Evolutionary conservation across 2,113 vertebrate species (phyloP), one percentile per base, ranked within the genome.

Genomic region (Trochalopteron elliotii): DNA sequence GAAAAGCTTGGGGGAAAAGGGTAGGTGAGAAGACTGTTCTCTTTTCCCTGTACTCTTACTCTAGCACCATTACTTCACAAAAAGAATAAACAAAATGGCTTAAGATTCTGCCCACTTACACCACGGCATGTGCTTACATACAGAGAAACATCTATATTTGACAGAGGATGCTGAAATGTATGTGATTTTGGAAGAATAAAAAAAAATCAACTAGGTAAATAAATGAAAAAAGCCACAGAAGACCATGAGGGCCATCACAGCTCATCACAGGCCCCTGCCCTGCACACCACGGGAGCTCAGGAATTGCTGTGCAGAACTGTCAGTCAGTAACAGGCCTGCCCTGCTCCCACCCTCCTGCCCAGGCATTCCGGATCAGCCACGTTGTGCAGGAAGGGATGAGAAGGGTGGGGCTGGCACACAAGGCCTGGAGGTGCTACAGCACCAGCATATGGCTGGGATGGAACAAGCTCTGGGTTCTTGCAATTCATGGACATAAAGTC

Each of bases 81-180:
- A 64, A 87, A 16, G 15, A 23, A 79, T 9, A 18, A 55, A 47
- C 1, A 42, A 61, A 83, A 65, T 3, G 0, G 18, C 6, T 87
- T 72, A 61, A 50, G 35, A 83, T 61, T 53, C 33, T 42, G 24
- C 39, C 22, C 5, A 33, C 23, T 87, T 79, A 71, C 8, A 50
- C 23, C 9, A 44, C 0, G 0, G 31, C 25, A 63, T 3, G 1
- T 21, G 23, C 42, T 85, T 33, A 33, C 1, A 0, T 23, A 12
- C 11, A 79, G 10, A 55, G 39, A 68, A 83, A 50, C 22, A 75
- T 1, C 4, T 12, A 2, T 10, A 68, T 14, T 18, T 52, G 7
- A 31, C 3, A 37, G 40, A 40, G 40, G 40, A 40, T 40, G 40
- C 40, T 40, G 13, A 40, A 40, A 39, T 39, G 9, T 31, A 30